Evolutionary conservation across 2,113 vertebrate genomes (phyloP).

Genomic region (Symphodus melops): DNA sequence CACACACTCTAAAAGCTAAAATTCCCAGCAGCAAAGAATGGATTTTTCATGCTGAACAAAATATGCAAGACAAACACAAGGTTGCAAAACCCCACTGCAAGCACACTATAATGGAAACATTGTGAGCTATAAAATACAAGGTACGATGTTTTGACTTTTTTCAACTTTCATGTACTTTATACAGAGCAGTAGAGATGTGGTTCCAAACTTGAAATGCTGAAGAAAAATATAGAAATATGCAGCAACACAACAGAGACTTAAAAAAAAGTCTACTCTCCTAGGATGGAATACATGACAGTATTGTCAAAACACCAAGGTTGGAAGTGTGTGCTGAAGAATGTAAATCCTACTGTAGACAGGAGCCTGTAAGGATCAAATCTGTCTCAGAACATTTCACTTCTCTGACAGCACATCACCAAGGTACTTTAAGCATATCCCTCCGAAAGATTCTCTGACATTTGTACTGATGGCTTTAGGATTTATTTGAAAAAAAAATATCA

Average conservation of each 20-base stretch:
- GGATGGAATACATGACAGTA: not conserved
- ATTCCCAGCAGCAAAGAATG: slow-evolving; percentile 50
- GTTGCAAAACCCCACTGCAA: slow-evolving; percentile 25
- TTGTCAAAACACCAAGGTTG: slow-evolving; percentile 15
- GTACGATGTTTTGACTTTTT: slow-evolving; percentile 33
- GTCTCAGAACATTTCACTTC: slow-evolving; percentile 28
- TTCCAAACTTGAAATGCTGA: slow-evolving; percentile 13
- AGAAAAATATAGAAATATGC: not conserved
- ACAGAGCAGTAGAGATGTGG: slow-evolving; percentile 13
- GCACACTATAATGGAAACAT: slow-evolving; percentile 38
- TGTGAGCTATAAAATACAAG: slow-evolving; percentile 47
- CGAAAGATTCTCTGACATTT: too few species aligned
- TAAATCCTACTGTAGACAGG: slow-evolving; percentile 25
- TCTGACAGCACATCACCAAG: slow-evolving; percentile 25
- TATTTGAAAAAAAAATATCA: not conserved
- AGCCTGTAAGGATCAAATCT: slow-evolving; percentile 23
- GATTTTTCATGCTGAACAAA: slow-evolving; percentile 54
- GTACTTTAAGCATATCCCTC: not conserved
- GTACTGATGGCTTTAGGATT: not conserved
- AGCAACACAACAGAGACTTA: not conserved
- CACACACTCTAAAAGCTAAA: slow-evolving; percentile 47
- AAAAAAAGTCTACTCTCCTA: not conserved
- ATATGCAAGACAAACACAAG: slow-evolving; percentile 46
- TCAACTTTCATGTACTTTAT: not conserved
- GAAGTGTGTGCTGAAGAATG: slow-evolving; percentile 24